Conservation (phyloP, 37 sponge, comb jelly and placozoan species). For the Ianthella basta region DNA sequence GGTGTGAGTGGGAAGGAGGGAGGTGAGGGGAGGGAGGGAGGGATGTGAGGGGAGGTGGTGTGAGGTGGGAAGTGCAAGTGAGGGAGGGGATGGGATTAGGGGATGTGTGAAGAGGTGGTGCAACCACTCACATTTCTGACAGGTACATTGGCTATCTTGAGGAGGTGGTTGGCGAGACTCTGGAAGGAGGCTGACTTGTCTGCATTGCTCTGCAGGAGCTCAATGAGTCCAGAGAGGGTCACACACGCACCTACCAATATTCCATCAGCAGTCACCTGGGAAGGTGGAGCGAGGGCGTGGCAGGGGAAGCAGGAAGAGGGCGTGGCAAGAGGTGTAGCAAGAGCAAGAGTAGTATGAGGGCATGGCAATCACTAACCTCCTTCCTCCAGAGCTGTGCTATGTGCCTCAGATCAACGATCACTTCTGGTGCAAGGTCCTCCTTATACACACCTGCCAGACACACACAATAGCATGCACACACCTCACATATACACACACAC, state of each 20-base stretch:
- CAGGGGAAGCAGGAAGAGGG: neutral
- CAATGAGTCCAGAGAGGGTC: constrained; percentile 47
- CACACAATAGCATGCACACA: neutral
- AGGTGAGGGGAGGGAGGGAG: too few relatives aligned
- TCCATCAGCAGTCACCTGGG: constrained; percentile 34
- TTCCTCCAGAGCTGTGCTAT: constrained; percentile 40
- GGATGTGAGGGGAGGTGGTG: too few relatives aligned
- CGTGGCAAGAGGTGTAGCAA: neutral
- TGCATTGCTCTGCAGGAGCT: constrained; percentile 48
- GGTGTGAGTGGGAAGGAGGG: neutral
- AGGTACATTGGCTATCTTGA: constrained; percentile 61
- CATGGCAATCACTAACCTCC: constrained; percentile 28
- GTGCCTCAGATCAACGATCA: constrained; percentile 51
- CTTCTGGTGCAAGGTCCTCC: constrained; percentile 1
- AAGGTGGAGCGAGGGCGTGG: neutral
- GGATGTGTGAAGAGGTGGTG: too few relatives aligned
- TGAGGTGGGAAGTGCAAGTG: too few relatives aligned
- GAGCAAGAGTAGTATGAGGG: neutral
- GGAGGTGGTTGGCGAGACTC: constrained; percentile 53
- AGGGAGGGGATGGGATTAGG: too few relatives aligned
- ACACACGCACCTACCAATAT: constrained; percentile 65
- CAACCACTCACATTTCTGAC: constrained; percentile 75
- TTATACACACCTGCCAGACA: constrained; percentile 59
- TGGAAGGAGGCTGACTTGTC: constrained; percentile 42
- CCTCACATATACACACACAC: constrained; percentile 7